phyloP scores from a whole-genome alignment of 2,888 invertebrate species.

The Chloroclysta siterata region DNA sequence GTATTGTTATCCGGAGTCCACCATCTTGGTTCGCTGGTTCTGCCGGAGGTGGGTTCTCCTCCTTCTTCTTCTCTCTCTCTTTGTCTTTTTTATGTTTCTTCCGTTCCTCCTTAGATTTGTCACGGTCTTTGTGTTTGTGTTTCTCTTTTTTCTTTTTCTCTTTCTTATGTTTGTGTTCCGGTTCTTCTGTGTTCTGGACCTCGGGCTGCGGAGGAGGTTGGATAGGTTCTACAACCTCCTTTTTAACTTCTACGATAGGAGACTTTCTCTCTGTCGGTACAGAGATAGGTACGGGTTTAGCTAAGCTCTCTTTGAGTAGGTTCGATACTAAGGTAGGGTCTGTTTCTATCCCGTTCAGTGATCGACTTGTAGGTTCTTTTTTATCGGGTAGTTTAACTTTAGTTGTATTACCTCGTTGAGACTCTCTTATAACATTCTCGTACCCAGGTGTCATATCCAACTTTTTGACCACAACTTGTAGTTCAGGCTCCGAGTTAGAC shows the following conservation, averaged over 20 bases:
- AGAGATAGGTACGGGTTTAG: slow-evolving; percentile 76
- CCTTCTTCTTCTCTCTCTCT: slow-evolving; percentile 72
- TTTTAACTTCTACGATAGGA: slow-evolving; percentile 60
- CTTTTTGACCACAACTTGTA: slow-evolving; percentile 86
- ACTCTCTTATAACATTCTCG: slow-evolving; percentile 85
- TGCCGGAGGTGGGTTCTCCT: slow-evolving; percentile 50
- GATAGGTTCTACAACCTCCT: slow-evolving; percentile 56
- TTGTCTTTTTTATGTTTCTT: slow-evolving; percentile 90
- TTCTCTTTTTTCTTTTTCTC: slow-evolving; percentile 93
- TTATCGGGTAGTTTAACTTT: slow-evolving; percentile 65
- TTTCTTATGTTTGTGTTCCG: slow-evolving; percentile 75
- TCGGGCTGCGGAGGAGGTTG: slow-evolving; percentile 46
- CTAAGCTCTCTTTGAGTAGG: slow-evolving; percentile 87
- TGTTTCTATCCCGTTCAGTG: slow-evolving; percentile 88
- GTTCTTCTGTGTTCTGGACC: slow-evolving; percentile 48
- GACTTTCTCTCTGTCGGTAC: slow-evolving; percentile 72
- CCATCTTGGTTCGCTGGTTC: slow-evolving; percentile 56
- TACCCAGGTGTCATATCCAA: slow-evolving; percentile 86
- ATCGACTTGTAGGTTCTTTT: slow-evolving; percentile 59
- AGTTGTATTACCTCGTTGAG: slow-evolving; percentile 73
- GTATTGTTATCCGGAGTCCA: slow-evolving; percentile 73
- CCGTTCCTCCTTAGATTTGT: slow-evolving; percentile 88
- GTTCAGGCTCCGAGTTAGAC: slow-evolving; percentile 85
- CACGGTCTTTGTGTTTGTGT: slow-evolving; percentile 91
- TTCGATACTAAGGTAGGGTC: slow-evolving; percentile 90